phyloP scores from a whole-genome alignment of 2,888 invertebrate species.

The Sialis lutaria region DNA sequence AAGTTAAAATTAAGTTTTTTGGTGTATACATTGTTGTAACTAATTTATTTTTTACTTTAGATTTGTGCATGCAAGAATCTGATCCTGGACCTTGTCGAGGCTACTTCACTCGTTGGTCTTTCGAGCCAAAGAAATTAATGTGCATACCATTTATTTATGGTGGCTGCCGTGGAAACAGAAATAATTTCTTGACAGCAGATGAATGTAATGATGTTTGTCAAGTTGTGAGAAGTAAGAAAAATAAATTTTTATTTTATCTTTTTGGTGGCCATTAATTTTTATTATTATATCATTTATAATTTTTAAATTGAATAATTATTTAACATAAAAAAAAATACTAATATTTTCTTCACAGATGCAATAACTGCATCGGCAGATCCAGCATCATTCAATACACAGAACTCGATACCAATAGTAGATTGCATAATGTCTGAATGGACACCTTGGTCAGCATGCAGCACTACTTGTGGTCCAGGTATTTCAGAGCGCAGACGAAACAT shows the following conservation, averaged over 20 bases:
- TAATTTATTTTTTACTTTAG: constrained; percentile 26
- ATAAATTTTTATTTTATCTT: too few relatives aligned
- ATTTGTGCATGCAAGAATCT: constrained; percentile 63
- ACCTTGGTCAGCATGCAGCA: constrained; percentile 68
- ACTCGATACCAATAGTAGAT: constrained; percentile 26
- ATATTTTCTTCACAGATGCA: too few relatives aligned
- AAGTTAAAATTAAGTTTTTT: neutral
- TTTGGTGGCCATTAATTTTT: too few relatives aligned
- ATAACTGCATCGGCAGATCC: too few relatives aligned
- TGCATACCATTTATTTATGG: constrained; percentile 83
- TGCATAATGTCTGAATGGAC: constrained; percentile 68
- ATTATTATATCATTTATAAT: too few relatives aligned
- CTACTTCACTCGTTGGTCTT: constrained; percentile 75
- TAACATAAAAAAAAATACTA: too few relatives aligned
- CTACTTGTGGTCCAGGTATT: constrained; percentile 58
- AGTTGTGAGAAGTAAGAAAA: constrained; percentile 34
- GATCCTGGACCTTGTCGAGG: constrained; percentile 80
- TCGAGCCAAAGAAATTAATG: constrained; percentile 49
- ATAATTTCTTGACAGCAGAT: constrained; percentile 70
- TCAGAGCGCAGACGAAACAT: constrained; percentile 44
- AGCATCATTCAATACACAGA: constrained; percentile 1
- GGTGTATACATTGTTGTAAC: constrained; percentile 1
- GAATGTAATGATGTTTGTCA: constrained; percentile 61
- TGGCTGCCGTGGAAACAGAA: constrained; percentile 76
- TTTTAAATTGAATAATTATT: too few relatives aligned